Base-by-base conservation (phyloP, 2,888 invertebrate species). In the Tigriopus californicus region DNA sequence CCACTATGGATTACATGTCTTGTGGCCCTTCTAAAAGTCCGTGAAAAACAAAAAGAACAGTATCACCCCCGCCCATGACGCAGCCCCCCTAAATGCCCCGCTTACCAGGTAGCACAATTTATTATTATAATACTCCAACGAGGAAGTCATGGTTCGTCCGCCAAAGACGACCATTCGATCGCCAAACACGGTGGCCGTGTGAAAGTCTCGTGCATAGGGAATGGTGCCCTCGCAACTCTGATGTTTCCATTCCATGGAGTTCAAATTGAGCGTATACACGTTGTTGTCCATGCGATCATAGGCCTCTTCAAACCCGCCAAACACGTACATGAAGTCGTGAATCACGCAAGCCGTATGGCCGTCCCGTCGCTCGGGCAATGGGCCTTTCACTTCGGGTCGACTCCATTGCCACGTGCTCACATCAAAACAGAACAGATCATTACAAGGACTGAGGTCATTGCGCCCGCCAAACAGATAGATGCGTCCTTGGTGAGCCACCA, bases 381-480 rank as follows among this genome's bases (percentile, higher is more conserved):
- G 73, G 0, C 90, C 90, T 1, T 74, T 73, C 0, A 81, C 60
- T 8, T 33, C 20, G 20, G 59, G 59, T n/a, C 22, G 13, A 18
- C 52, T 52, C 59, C 42, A 42, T 18, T 12, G 41, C 41, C 44
- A 65, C 68, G 67, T 64, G 78, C 77, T 70, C 11, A 85, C 82
- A 70, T 91, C 81, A 69, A 86, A 92, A 67, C 83, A 81, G 67
- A 82, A 88, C 0, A 94, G 74, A 24, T 77, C 78, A 66, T 84
- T 83, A 71, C 87, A 89, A 6, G 87, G 81, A 40, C 79, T 78
- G 65, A 78, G 78, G 70, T 92, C 90, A 70, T 91, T 91, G 63
- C 91, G 76, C 2, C 92, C 92, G 55, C 94, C 92, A 89, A 90
- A 94, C 66, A 94, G 78, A 67, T 83, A 88, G 13, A 85, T 80